Evolutionary conservation across 1,140 invertebrate genomes (phyloP).

Genomic region (Pogonus chalceus): DNA sequence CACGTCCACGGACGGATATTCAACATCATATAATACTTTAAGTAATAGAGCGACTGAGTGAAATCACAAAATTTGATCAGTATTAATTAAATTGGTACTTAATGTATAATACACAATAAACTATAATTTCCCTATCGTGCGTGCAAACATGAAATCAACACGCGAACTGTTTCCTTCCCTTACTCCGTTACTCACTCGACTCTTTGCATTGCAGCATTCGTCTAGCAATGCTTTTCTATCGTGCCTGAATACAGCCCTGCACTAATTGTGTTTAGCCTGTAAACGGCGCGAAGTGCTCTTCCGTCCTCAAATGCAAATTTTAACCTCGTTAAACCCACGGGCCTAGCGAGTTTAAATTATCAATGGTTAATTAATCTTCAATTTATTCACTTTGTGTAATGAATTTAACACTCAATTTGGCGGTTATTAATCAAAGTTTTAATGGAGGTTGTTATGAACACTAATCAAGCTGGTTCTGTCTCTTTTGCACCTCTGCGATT

Average conservation of each 20-base stretch:
- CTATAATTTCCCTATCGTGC: too few species aligned
- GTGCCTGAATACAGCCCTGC: conserved; percentile 15
- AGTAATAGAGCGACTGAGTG: too few species aligned
- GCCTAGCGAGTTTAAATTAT: conserved; percentile 40
- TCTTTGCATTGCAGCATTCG: too few species aligned
- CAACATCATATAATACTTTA: too few species aligned
- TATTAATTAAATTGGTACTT: too few species aligned
- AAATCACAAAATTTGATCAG: too few species aligned
- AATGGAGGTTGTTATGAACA: conserved; percentile 35
- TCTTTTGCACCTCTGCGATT: neutral
- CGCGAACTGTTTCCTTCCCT: too few species aligned
- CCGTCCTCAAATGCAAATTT: conserved; percentile 42
- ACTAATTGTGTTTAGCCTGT: conserved; percentile 36
- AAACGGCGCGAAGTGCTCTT: conserved; percentile 33
- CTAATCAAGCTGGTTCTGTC: conserved; percentile 20
- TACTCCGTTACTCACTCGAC: too few species aligned
- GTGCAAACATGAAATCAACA: too few species aligned
- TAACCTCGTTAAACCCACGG: conserved; percentile 36
- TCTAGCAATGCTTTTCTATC: conserved; percentile 2
- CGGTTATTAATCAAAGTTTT: conserved; percentile 42
- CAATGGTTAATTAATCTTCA: conserved; percentile 43
- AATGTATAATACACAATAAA: too few species aligned
- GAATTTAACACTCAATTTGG: conserved; percentile 43
- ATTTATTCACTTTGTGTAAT: conserved; percentile 43
- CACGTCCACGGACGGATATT: too few species aligned